phyloP scores from a whole-genome alignment of 2,888 invertebrate species.

The Ariolimax columbianus region DNA sequence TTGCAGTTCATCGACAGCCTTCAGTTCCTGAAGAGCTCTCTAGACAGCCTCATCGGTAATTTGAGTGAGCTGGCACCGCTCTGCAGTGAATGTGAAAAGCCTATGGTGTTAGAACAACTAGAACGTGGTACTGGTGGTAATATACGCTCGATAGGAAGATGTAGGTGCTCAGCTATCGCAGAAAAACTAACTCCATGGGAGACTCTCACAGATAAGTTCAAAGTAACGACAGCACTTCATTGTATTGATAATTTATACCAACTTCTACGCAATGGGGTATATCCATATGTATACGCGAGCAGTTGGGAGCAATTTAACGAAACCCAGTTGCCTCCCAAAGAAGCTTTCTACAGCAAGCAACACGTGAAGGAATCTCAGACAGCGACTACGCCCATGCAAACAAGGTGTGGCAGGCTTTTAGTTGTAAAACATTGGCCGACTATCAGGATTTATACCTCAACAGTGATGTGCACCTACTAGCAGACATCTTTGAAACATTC shows the following conservation, averaged over 20 bases:
- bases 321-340: neutral
- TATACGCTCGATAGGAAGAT: neutral
- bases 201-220: neutral
- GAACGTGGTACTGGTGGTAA: neutral
- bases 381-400: neutral
- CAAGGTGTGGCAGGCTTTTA: neutral
- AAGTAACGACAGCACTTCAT: neutral
- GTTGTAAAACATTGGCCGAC: neutral
- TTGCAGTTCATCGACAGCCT: neutral
- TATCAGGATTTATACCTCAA: neutral
- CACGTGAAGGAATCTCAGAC: neutral
- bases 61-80: neutral
- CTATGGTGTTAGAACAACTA: neutral
- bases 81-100: neutral
- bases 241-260: neutral
- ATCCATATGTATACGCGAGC: neutral
- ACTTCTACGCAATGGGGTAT: neutral
- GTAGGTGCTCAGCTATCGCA: neutral
- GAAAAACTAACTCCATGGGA: neutral
- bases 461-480: conserved; percentile 5
- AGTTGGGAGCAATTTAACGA: neutral
- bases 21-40: conserved; percentile 2
- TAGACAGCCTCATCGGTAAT: neutral
- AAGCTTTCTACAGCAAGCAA: neutral
- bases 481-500: conserved; percentile 24